Evolutionary conservation across 2,113 vertebrate genomes (phyloP), one percentile per base, ranked within the genome.

Genomic region (Ginglymostoma cirratum): DNA sequence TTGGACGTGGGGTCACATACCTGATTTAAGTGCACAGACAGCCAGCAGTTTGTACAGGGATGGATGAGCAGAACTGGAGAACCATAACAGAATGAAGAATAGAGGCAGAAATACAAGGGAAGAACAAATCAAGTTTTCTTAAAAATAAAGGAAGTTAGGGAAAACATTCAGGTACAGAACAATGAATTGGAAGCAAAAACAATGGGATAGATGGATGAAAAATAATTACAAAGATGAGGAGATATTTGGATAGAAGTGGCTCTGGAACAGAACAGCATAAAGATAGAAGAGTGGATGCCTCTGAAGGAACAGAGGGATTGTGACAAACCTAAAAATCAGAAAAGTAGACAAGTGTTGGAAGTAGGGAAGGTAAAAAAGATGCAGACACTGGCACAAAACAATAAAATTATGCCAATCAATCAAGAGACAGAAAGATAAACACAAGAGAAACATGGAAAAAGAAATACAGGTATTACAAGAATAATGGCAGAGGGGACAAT

Each of bases 61-160:
- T n/a, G 61, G 96, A 87, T 94, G 96, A 94, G 61, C 96, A 65
- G 96, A 95, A 76, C 48, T 5, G 15, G 23, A 7, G 5, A 5
- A 87, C 48, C 65, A 19, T 27, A 5, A 76, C 48, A 96, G 48
- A 14, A 12, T 27, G 14, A 76, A 45, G 38, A 21, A 38, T 45
- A 15, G 95, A 78, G 61, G 95, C 42, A 95, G 95, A 78, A 34
- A 96, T 96, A 97, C 38, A 45, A n/a, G 94, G 55, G 5, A 70
- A 21, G 96, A 97, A 97, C 96, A 96, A 23, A 34, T 19, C 55
- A 34, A 52, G 17, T 78, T 15, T 66, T 55, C 7, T 42, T 24
- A 21, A 42, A 42, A n/a, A 80, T 2, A 38, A 21, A 0, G 17
- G 17, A 42, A 45, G 48, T 48, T 48, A 48, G 80, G 42, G 42